Percentiles rank a stretch among this genome's conserved stretches.
These are phyloP conservation scores for Rhinella marina DNA, from an alignment of 2,797 vertebrate genomes.

Conservation along the genomic window DNA sequence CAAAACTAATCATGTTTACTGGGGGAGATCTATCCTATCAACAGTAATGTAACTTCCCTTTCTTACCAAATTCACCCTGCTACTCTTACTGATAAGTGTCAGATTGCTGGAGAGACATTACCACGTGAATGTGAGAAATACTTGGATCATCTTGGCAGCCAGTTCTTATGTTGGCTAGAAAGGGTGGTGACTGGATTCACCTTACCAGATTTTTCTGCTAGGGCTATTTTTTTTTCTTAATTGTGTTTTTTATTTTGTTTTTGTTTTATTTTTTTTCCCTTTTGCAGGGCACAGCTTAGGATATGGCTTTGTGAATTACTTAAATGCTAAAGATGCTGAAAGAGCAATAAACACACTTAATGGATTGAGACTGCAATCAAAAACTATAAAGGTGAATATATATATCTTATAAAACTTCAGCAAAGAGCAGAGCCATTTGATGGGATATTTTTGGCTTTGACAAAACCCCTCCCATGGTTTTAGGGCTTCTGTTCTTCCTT, in stretches of 20 bases:
- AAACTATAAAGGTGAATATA: constrained; percentile 97
- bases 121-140: neutral
- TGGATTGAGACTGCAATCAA: constrained; percentile 98
- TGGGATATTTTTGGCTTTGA: neutral
- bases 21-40: neutral
- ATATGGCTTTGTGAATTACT: constrained; percentile 99
- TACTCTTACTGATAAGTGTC: neutral
- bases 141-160: neutral
- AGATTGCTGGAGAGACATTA: neutral
- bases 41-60: neutral
- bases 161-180: neutral
- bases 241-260: constrained; percentile 25
- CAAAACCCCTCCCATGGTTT: neutral
- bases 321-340: constrained; percentile 98
- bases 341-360: constrained; percentile 99
- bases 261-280: constrained; percentile 59
- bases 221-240: constrained; percentile 36
- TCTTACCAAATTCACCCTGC: neutral
- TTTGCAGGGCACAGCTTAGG: constrained; percentile 97
- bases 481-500: neutral
- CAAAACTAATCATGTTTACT: neutral
- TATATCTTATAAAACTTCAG: neutral
- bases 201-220: neutral
- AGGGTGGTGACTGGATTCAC: neutral
- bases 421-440: neutral